Base-by-base conservation (phyloP, 1,140 invertebrate genomes). In the Littorina saxatilis region DNA sequence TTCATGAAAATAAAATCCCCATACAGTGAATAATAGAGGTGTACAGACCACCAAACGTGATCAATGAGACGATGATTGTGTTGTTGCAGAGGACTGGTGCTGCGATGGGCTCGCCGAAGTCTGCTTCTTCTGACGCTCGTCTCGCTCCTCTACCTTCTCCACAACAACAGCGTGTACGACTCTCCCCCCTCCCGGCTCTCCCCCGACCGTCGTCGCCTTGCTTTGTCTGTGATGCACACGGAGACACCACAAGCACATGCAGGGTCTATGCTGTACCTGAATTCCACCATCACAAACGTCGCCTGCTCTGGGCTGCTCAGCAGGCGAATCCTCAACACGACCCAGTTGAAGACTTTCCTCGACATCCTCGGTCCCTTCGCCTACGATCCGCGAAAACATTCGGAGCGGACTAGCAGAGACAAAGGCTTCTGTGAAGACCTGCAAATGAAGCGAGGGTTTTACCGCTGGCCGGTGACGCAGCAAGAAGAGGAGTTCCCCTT, bases 401-500 rank as follows among this genome's bases (percentile, higher is more conserved):
- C 35, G 20, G 29, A 3, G 17, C 7, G 27, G 58, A 63, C 58
- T 29, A n/a, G 11, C 58, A 9, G 63, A 5, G 55, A 27, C 15
- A 4, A 58, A 35, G 40, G 70, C n/a, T n/a, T 29, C 23, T 73
- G 70, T n/a, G 3, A n/a, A 11, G 39, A 2, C 40, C 32, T 9
- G 40, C n/a, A 15, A 17, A 20, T 23, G n/a, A 13, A 52, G 40
- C 40, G 29, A 7, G 70, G 40, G 4, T 73, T 50, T 27, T 2
- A 50, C 3, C 70, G 70, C 17, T 73, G 70, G 70, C 47, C 37
- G 4, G 68, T 83, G 20, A 80, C 78, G 13, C 20, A 20, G 4
- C 52, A 82, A 23, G 85, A 85, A 73, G 61, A 74, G 15, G 52
- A 82, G 17, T 87, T 86, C 80, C 85, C 86, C 15, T 47, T 87